phyloP scores from a whole-genome alignment of 2,797 vertebrate species.

The Sylvilagus floridanus region DNA sequence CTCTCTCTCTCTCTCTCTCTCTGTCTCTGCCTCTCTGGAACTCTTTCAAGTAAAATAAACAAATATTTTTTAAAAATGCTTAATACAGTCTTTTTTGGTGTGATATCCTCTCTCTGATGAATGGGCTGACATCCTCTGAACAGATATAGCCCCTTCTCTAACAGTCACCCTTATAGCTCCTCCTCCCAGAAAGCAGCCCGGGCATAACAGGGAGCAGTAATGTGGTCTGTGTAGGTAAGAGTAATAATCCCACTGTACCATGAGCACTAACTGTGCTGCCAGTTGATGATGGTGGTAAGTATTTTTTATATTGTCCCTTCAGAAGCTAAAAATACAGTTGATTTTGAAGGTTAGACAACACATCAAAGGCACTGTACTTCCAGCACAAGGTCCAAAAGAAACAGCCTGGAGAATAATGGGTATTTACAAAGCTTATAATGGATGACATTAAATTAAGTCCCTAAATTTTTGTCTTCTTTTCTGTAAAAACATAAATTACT shows the following conservation, averaged over 20 bases:
- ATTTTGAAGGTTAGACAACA: not conserved
- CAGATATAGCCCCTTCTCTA: not conserved
- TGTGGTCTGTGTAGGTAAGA: not conserved
- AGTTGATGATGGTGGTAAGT: too few species aligned
- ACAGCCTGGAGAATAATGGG: not conserved
- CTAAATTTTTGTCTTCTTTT: not conserved
- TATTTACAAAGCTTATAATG: not conserved
- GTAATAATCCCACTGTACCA: not conserved
- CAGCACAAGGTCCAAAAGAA: not conserved
- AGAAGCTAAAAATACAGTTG: not conserved
- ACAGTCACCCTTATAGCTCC: not conserved
- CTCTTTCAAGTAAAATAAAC: too few species aligned
- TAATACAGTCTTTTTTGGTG: not conserved
- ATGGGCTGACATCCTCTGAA: not conserved
- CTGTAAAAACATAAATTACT: not conserved
- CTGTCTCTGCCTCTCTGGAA: too few species aligned
- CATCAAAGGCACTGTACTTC: not conserved
- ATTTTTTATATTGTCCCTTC: not conserved
- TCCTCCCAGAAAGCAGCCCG: not conserved
- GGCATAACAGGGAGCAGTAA: not conserved
- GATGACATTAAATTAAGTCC: not conserved
- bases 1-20: too few species aligned
- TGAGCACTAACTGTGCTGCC: not conserved
- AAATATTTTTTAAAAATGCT: too few species aligned
- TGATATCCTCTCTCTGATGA: not conserved